Base-by-base conservation (phyloP, 2,888 invertebrate genomes). In the Tuberolachnus salignus region DNA sequence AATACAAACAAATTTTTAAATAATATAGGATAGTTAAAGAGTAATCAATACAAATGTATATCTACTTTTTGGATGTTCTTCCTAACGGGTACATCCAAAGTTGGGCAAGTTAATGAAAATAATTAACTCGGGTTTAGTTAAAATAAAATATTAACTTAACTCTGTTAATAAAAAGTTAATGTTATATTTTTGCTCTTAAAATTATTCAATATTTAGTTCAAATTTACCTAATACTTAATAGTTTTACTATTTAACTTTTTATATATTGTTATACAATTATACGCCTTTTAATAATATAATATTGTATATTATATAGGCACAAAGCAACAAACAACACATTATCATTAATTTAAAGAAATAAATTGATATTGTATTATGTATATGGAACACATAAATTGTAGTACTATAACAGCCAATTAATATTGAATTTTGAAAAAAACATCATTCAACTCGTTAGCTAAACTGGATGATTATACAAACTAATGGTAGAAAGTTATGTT, bases 1-100 rank as follows among this genome's bases (percentile, higher is more conserved):
- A 69, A 53, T 53, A 34, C 26, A 55, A 55, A 42, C 8, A 4
- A 53, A 69, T n/a, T n/a, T 69, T 69, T 42, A 53, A 34, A 69
- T 53, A 1, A 42, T 42, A 19, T 42, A 10, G 42, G 55, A 66
- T 59, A 14, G 4, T 53, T 53, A 46, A 13, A 6, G 14, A 14
- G n/a, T 44, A 21, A 34, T 23, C n/a, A 34, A 9, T 10, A 61
- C 13, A 61, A 34, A 61, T 16, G 10, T 11, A n/a, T n/a, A 8
- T 51, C 1, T 53, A 4, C 4, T 53, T 10, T 10, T 16, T 53
- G 8, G 19, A 8, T 13, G 19, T n/a, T 19, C 19, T 9, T 53
- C 8, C 4, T 14, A 51, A 16, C 4, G 51, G 51, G 14, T 51
- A n/a, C n/a, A n/a, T n/a, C n/a, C n/a, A 14, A 49, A 13, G 46